Evolutionary conservation across 2,113 vertebrate species (phyloP).

Genomic region (Ceyx cyanopectus): DNA sequence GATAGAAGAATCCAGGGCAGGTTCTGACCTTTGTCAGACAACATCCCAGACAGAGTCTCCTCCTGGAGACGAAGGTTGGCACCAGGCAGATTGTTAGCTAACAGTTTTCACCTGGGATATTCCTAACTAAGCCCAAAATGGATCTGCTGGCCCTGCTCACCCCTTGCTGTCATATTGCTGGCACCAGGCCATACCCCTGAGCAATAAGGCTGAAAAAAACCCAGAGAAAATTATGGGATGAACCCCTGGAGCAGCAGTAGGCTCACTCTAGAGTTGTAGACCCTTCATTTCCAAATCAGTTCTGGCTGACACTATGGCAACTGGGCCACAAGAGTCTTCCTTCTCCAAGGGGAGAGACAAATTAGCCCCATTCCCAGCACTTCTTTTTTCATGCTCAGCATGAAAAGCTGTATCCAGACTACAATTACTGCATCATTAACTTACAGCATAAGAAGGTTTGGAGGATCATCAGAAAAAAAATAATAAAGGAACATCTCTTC

Average conservation of each 20-base stretch:
- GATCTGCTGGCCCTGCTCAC: slow-evolving; percentile 37
- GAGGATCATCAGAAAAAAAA: not conserved
- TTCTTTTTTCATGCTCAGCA: not conserved
- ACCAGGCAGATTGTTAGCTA: not conserved
- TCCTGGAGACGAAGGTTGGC: not conserved
- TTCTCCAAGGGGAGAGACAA: not conserved
- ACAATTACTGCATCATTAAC: not conserved
- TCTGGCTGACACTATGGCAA: slow-evolving; percentile 34
- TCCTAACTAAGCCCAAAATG: slow-evolving; percentile 59
- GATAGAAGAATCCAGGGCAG: not conserved
- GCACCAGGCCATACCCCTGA: slow-evolving; percentile 32
- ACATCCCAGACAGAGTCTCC: not conserved
- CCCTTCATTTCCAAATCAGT: slow-evolving; percentile 31
- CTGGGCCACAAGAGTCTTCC: not conserved
- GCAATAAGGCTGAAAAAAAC: slow-evolving; percentile 35
- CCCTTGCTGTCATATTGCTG: slow-evolving; percentile 43
- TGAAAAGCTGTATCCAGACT: not conserved
- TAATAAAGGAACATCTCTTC: not conserved
- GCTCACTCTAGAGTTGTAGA: not conserved
- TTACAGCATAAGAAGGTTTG: not conserved
- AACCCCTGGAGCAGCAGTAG: not conserved
- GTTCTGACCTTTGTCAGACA: not conserved
- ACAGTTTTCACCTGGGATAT: slow-evolving; percentile 49
- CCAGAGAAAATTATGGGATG: slow-evolving; percentile 12
- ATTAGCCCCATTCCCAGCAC: not conserved